These are phyloP conservation scores for Camarhynchus parvulus DNA, from an alignment of 2,113 vertebrate genomes.

Conservation along the genomic window DNA sequence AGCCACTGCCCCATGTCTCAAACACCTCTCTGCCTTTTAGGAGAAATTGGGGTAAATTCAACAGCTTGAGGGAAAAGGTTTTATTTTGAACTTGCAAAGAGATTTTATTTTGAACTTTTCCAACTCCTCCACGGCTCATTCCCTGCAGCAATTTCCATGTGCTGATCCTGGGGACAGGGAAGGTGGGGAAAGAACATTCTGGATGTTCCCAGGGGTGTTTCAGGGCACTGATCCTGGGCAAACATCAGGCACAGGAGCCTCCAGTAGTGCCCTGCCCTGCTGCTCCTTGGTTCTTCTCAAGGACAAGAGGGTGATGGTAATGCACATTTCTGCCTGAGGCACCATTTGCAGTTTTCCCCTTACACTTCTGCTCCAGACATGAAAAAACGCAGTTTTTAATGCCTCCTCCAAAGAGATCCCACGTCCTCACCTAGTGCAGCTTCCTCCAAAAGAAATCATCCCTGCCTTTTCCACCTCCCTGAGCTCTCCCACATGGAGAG, in stretches of 20 bases:
- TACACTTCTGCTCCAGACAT: background rate
- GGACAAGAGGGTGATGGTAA: background rate
- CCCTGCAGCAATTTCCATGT: background rate
- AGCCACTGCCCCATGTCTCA: background rate
- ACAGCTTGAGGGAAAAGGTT: background rate
- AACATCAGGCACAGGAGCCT: background rate
- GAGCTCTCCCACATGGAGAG: accelerated
- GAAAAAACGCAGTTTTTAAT: background rate
- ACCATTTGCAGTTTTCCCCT: background rate
- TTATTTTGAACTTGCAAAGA: background rate
- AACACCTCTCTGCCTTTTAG: background rate
- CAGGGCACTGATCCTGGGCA: background rate
- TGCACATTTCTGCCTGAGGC: background rate
- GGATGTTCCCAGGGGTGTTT: background rate
- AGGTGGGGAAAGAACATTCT: background rate
- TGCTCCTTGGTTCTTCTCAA: background rate
- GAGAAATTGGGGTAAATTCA: background rate
- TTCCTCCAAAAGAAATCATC: background rate
- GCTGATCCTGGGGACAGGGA: background rate
- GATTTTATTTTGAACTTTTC: background rate
- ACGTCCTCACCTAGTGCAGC: background rate
- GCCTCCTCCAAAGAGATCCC: background rate
- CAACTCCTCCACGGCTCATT: background rate
- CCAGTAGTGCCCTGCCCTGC: background rate
- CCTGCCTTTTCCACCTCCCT: background rate